These are phyloP conservation scores for Meteorus cinctellus DNA, from an alignment of 2,888 invertebrate species.

Conservation along the genomic window DNA sequence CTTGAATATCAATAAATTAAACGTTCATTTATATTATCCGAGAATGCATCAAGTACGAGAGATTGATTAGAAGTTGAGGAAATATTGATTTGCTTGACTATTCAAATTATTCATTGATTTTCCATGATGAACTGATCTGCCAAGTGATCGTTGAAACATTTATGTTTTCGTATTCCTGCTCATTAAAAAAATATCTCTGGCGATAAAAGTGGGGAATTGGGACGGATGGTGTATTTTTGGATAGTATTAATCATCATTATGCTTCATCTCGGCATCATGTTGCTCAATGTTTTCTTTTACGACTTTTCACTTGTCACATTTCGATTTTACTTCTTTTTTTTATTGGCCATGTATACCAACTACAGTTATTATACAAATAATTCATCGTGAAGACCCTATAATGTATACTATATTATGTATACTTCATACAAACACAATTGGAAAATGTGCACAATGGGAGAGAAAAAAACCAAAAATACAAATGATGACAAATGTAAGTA, in stretches of 20 bases:
- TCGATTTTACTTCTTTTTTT: constrained; percentile 43
- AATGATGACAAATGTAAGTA: constrained; percentile 31
- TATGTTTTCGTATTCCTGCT: not conserved
- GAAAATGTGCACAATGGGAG: constrained; percentile 47
- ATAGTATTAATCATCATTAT: not conserved
- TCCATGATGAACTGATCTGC: not conserved
- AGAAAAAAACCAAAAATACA: constrained; percentile 25
- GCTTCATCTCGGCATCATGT: not conserved
- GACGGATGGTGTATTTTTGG: not conserved
- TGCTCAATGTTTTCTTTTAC: not conserved
- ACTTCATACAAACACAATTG: constrained; percentile 52
- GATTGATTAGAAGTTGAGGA: not conserved
- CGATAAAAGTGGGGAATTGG: not conserved
- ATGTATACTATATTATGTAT: constrained; percentile 48
- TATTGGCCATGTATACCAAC: constrained; percentile 53
- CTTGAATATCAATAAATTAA: not conserved
- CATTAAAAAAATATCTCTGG: not conserved
- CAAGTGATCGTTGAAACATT: not conserved
- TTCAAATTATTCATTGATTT: not conserved
- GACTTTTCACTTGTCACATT: constrained; percentile 10
- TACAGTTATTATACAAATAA: constrained; percentile 54
- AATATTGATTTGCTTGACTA: not conserved
- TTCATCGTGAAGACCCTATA: constrained; percentile 52
- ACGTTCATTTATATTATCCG: not conserved
- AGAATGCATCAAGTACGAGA: not conserved